A percentile compares a stretch with the other conserved stretches of the same genome.
These are phyloP conservation scores for Oscheius sp. DNA, from an alignment of 2,888 invertebrate genomes.

Conservation along the genomic window DNA sequence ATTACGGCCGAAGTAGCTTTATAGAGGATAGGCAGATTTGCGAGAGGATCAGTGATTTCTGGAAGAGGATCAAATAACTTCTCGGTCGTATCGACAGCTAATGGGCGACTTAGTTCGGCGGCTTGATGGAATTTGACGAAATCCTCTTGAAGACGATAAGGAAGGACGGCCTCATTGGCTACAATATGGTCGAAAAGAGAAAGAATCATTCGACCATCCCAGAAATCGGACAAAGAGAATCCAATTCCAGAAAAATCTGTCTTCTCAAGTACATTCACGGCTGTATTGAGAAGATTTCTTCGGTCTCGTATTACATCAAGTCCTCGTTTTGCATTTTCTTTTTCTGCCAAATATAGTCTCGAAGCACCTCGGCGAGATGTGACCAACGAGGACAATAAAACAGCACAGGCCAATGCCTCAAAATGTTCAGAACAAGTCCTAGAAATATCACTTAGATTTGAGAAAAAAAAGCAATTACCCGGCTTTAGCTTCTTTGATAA, in stretches of 20 bases:
- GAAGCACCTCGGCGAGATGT: constrained; percentile 52
- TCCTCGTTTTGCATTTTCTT: constrained; percentile 47
- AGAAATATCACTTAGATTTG: neutral
- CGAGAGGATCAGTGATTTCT: constrained; percentile 44
- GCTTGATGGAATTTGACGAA: constrained; percentile 59
- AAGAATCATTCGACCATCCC: constrained; percentile 67
- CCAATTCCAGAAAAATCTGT: constrained; percentile 31
- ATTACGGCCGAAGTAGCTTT: constrained; percentile 51
- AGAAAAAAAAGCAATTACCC: constrained; percentile 13
- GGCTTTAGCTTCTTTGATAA: constrained; percentile 51
- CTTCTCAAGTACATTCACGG: constrained; percentile 46
- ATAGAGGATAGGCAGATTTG: constrained; percentile 51
- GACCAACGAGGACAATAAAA: constrained; percentile 60
- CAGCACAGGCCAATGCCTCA: constrained; percentile 59
- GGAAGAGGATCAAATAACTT: constrained; percentile 55
- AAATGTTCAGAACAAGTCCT: constrained; percentile 51
- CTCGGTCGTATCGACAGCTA: constrained; percentile 64
- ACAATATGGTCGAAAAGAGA: constrained; percentile 54
- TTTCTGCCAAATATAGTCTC: constrained; percentile 42
- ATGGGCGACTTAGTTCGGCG: constrained; percentile 58
- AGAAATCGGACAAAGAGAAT: constrained; percentile 51
- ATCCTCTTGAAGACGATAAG: constrained; percentile 61
- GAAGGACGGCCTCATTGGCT: constrained; percentile 56
- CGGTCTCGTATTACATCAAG: constrained; percentile 51
- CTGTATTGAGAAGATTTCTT: constrained; percentile 51